A percentile compares a stretch with the other conserved stretches of the same genome.
Evolutionary conservation across 1,140 invertebrate genomes (phyloP).

Genomic region (Eriocheir sinensis): DNA sequence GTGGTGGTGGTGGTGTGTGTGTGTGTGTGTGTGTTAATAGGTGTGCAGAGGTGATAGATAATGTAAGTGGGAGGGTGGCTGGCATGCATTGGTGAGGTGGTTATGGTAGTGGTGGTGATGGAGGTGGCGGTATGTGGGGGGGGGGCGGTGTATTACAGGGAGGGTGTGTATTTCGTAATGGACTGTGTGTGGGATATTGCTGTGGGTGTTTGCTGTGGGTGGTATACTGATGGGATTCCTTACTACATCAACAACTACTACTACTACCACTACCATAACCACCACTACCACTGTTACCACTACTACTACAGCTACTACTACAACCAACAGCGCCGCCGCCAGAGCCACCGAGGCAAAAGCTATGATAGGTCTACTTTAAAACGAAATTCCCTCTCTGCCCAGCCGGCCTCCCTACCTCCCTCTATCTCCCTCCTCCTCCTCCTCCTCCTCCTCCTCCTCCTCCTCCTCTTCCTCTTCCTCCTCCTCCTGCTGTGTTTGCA

Average conservation of each 20-base stretch:
- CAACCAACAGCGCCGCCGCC: neutral
- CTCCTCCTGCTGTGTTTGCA: neutral
- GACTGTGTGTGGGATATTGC: too few relatives aligned
- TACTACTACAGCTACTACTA: neutral
- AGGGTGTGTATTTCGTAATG: too few relatives aligned
- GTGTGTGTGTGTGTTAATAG: too few relatives aligned
- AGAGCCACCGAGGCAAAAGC: neutral
- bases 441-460: slow-evolving; percentile 19
- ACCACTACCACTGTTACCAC: neutral
- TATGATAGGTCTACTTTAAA: slow-evolving; percentile 1
- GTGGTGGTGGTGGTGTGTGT: too few relatives aligned
- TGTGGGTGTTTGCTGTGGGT: too few relatives aligned
- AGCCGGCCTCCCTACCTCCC: neutral
- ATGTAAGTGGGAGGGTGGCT: too few relatives aligned
- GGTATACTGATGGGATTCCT: too few relatives aligned
- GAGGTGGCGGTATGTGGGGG: too few relatives aligned
- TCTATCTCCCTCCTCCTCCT: neutral
- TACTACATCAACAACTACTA: neutral
- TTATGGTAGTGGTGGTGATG: too few relatives aligned
- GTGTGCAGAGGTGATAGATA: too few relatives aligned
- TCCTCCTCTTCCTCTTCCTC: neutral
- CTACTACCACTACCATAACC: neutral
- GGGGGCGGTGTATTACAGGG: too few relatives aligned
- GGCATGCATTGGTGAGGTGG: too few relatives aligned
- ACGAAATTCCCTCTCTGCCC: slow-evolving; percentile 8